Evolutionary conservation across 2,888 invertebrate genomes (phyloP).

Genomic region (Eulithis testata): DNA sequence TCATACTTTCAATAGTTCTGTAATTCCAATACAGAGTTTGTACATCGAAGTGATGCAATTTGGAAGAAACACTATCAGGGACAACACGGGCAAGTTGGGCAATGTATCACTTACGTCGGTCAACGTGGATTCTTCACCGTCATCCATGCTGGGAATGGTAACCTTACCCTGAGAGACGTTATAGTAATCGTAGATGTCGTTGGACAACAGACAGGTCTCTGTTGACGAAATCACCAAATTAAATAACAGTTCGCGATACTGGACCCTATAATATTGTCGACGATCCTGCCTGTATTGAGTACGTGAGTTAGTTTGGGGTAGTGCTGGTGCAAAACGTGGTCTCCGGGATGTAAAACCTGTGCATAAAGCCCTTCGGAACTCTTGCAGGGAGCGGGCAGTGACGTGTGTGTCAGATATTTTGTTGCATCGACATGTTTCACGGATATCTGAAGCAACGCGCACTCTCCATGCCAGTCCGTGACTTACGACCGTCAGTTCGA

Average conservation of each 20-base stretch:
- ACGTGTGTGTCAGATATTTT: constrained; percentile 76
- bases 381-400: constrained; percentile 76
- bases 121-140: constrained; percentile 94
- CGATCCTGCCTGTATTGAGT: constrained; percentile 57
- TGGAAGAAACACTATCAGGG: constrained; percentile 1
- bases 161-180: constrained; percentile 98
- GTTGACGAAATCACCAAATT: constrained; percentile 71
- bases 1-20: constrained; percentile 46
- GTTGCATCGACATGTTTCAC: constrained; percentile 51
- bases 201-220: constrained; percentile 92
- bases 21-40: constrained; percentile 44
- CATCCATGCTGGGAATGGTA: constrained; percentile 97
- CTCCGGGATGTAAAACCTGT: constrained; percentile 65
- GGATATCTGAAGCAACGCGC: constrained; percentile 73
- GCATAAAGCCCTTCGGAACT: constrained; percentile 73
- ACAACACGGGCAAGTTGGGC: neutral
- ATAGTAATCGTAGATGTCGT: constrained; percentile 96
- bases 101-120: constrained; percentile 92
- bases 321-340: constrained; percentile 70
- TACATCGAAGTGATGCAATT: constrained; percentile 39
- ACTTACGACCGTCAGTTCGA: constrained; percentile 95
- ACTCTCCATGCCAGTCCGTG: constrained; percentile 75
- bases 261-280: constrained; percentile 44
- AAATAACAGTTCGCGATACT: constrained; percentile 40
- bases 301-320: constrained; percentile 56